Conservation (phyloP, 2,888 invertebrate genomes). For the Trachelus stipa region DNA sequence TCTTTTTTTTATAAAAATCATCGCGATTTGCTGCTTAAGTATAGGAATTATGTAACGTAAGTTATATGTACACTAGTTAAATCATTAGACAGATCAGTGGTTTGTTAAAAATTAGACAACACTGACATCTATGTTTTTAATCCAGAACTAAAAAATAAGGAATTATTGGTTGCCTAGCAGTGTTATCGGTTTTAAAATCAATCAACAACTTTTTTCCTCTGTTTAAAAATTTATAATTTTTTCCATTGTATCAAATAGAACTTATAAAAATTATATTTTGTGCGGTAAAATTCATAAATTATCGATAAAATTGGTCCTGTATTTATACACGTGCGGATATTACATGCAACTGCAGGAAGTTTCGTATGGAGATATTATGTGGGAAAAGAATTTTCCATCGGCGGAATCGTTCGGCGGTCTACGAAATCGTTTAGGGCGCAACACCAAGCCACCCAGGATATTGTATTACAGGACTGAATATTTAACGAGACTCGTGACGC, state of each 20-base stretch:
- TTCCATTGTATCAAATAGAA: neutral
- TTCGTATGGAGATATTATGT: neutral
- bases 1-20: neutral
- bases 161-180: too few species aligned
- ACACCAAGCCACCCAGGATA: constrained; percentile 52
- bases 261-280: too few species aligned
- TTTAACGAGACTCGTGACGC: constrained; percentile 65
- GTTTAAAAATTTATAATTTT: neutral
- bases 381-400: neutral
- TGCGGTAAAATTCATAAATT: too few species aligned
- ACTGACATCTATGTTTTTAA: too few species aligned
- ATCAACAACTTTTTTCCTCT: too few species aligned
- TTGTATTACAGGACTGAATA: constrained; percentile 69
- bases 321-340: neutral
- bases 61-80: neutral
- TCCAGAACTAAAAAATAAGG: neutral
- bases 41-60: neutral
- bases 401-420: constrained; percentile 4
- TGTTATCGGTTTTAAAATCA: too few species aligned
- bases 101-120: neutral
- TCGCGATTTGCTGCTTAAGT: too few species aligned
- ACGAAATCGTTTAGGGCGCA: constrained; percentile 9
- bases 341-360: too few species aligned
- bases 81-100: neutral
- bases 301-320: neutral